Conservation (phyloP, 1,140 invertebrate species). For the Neodiprion fabricii region DNA sequence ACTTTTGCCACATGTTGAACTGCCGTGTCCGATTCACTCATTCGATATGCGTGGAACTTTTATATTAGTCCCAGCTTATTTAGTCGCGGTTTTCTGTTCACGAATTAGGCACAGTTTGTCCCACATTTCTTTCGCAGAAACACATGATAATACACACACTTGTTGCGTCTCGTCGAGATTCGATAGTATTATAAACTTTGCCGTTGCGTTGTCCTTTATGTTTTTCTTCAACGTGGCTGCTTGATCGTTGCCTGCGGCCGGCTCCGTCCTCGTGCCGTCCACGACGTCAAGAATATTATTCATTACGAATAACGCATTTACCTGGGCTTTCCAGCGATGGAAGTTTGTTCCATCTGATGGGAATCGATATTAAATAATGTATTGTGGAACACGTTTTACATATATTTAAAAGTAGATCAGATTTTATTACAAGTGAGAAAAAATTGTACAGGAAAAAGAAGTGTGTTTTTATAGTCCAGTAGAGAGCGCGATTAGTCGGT, state of each 20-base stretch:
- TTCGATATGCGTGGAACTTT: conserved; percentile 15
- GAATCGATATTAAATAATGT: neutral
- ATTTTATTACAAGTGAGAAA: conserved; percentile 16
- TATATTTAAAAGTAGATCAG: neutral
- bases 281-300: conserved; percentile 22
- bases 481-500: no score
- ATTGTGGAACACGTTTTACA: conserved; percentile 18
- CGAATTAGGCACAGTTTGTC: conserved; percentile 2
- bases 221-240: conserved; percentile 17
- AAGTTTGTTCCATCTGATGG: conserved; percentile 26
- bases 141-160: conserved; percentile 21
- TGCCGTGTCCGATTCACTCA: conserved; percentile 17
- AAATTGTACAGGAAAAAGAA: conserved; percentile 10
- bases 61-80: conserved; percentile 19
- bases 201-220: conserved; percentile 26
- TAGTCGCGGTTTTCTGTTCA: conserved; percentile 22
- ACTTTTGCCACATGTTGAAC: conserved; percentile 23
- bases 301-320: conserved; percentile 21
- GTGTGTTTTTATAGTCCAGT: neutral
- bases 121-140: conserved; percentile 18
- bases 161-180: conserved; percentile 25
- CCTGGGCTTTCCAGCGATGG: conserved; percentile 23
- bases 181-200: conserved; percentile 4
- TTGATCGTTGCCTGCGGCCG: conserved; percentile 8
- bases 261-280: conserved; percentile 8